Percentiles rank a stretch among this genome's conserved stretches.
These are phyloP conservation scores for Chrysolina oricalcia DNA, from an alignment of 2,888 invertebrate genomes.

Conservation along the genomic window DNA sequence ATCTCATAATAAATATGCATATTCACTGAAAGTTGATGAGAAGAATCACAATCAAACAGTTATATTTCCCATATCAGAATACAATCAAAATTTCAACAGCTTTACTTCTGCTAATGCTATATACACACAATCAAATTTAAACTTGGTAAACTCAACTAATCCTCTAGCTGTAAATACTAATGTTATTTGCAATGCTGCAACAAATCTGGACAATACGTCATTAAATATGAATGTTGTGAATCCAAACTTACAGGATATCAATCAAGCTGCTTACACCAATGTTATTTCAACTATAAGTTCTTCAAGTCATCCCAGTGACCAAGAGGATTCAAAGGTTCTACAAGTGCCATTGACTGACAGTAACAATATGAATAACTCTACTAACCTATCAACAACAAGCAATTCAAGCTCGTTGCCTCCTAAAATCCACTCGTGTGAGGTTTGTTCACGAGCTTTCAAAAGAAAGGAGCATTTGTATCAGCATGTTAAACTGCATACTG, in stretches of 20 bases:
- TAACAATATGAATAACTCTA: constrained; percentile 33
- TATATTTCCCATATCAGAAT: constrained; percentile 61
- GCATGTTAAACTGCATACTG: constrained; percentile 79
- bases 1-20: constrained; percentile 57
- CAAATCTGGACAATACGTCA: constrained; percentile 54
- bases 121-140: constrained; percentile 54
- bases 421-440: constrained; percentile 72
- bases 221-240: constrained; percentile 59
- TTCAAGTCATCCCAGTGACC: constrained; percentile 23
- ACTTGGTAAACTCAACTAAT: constrained; percentile 48
- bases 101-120: constrained; percentile 52
- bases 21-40: constrained; percentile 57
- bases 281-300: constrained; percentile 44
- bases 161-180: constrained; percentile 47
- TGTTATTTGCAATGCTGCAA: constrained; percentile 54
- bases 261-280: constrained; percentile 47
- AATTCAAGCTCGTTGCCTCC: constrained; percentile 25
- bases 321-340: constrained; percentile 26
- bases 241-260: constrained; percentile 50
- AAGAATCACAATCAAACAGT: constrained; percentile 58
- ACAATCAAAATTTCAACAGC: constrained; percentile 57
- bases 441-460: constrained; percentile 79
- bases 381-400: constrained; percentile 3
- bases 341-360: constrained; percentile 36
- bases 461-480: constrained; percentile 81